Percentiles rank a stretch among this genome's conserved stretches.
These are phyloP conservation scores for Melanostoma mellinum DNA, from an alignment of 2,888 invertebrate species.

Conservation along the genomic window DNA sequence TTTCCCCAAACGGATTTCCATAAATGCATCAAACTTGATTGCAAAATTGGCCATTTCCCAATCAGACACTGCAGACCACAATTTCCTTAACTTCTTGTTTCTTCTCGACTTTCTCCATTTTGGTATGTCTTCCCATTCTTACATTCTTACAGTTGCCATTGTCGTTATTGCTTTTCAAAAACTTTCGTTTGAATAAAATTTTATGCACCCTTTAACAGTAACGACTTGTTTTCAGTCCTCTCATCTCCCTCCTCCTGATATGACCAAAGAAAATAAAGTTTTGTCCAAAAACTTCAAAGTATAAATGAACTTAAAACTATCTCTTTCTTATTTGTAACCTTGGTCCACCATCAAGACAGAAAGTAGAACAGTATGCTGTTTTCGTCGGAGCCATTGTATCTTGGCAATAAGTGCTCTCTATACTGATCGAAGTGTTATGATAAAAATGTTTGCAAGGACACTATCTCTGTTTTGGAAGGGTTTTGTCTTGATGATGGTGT, in stretches of 20 bases:
- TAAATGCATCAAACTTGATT: constrained; percentile 70
- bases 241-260: not conserved
- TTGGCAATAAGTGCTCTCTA: constrained; percentile 56
- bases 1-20: constrained; percentile 69
- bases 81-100: constrained; percentile 62
- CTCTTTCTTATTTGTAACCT: not conserved
- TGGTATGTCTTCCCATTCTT: constrained; percentile 5
- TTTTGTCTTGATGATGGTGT: constrained; percentile 34
- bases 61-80: constrained; percentile 70
- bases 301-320: constrained; percentile 32
- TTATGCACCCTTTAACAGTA: constrained; percentile 53
- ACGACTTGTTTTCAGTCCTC: constrained; percentile 32
- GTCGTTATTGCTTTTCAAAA: constrained; percentile 49
- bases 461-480: constrained; percentile 32
- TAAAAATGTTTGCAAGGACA: constrained; percentile 51
- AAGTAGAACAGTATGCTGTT: constrained; percentile 33
- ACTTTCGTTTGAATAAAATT: constrained; percentile 66
- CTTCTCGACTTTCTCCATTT: constrained; percentile 17
- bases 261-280: constrained; percentile 44
- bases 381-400: constrained; percentile 53
- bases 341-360: constrained; percentile 8
- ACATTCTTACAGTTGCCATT: constrained; percentile 25
- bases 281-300: constrained; percentile 41
- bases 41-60: constrained; percentile 72
- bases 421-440: constrained; percentile 66